phyloP scores from a whole-genome alignment of 2,797 vertebrate species.

The Botia kubotai region DNA sequence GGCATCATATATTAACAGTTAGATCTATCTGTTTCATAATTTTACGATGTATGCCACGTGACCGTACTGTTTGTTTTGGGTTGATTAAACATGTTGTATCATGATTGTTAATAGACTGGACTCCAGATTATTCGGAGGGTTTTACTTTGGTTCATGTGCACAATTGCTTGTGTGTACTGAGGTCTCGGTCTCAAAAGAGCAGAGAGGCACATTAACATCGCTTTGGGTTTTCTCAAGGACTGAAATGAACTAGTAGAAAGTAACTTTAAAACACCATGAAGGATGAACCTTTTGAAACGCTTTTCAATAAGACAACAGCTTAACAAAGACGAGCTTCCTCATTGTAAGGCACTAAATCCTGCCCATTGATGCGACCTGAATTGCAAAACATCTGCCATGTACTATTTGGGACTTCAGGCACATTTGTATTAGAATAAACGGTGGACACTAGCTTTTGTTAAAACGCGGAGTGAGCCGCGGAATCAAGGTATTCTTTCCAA shows the following conservation, averaged over 20 bases:
- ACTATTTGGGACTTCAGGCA: conserved; percentile 70
- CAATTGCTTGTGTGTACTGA: conserved; percentile 79
- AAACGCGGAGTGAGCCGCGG: conserved; percentile 64
- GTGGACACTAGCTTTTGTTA: conserved; percentile 62
- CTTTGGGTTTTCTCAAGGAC: conserved; percentile 81
- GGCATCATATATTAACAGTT: background rate
- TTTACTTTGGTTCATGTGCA: conserved; percentile 74
- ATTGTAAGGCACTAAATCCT: conserved; percentile 79
- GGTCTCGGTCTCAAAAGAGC: conserved; percentile 78
- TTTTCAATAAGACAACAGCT: conserved; percentile 74
- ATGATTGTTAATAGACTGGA: conserved; percentile 85
- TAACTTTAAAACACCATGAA: conserved; percentile 87
- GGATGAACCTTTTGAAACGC: conserved; percentile 81
- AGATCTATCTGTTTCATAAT: conserved; percentile 11
- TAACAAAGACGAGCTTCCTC: conserved; percentile 73
- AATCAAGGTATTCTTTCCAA: background rate
- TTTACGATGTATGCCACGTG: conserved; percentile 71
- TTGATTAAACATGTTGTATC: conserved; percentile 80
- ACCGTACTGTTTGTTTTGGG: conserved; percentile 69
- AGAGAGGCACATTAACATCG: conserved; percentile 85
- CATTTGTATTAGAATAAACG: conserved; percentile 81
- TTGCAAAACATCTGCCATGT: conserved; percentile 88
- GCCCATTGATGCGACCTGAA: conserved; percentile 82
- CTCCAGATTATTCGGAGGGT: conserved; percentile 76
- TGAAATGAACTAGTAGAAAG: conserved; percentile 83